Base-by-base conservation (phyloP, 64 coral and sea anemone genomes). In the Cladopsammia gracilis region DNA sequence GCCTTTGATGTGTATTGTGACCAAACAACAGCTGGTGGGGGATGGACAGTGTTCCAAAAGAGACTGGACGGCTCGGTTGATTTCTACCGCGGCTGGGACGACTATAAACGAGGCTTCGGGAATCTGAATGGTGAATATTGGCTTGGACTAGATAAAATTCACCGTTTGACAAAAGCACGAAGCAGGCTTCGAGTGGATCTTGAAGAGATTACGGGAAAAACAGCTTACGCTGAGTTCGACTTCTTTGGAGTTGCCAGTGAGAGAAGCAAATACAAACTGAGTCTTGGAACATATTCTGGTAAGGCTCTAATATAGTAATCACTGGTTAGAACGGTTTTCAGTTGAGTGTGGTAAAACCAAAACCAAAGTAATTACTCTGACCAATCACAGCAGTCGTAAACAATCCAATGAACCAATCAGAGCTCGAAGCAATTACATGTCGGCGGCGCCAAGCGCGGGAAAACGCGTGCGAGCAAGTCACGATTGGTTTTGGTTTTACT, bases 101-200 rank as follows among this genome's bases (percentile, higher is more conserved):
- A 81, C 78, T 81, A 81, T 48, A 81, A 81, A 62, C 78, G 78
- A 57, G 78, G 78, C 52, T 81, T 58, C 9, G 78, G 78, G 13
- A 81, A 81, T 56, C 46, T 50, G 75, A 77, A 48, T 18, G 75
- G 75, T 48, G 75, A 77, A 48, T 81, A 57, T 62, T 81, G 78
- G 78, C 78, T 58, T 13, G 78, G 78, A 81, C 18, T 81, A 7
- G 78, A 81, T 48, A 81, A 81, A 48, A 81, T 58, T 16, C 78
- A 58, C 19, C 78, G 51, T 4, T 52, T 81, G 78, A 58, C 78
- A 57, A 81, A 81, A 34, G 22, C 56, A 62, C 51, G 52, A 59
- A 58, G n/a, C 78, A 81, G 52, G 20, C n/a, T 81, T 81, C 78
- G 15, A 10, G 78, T 81, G 22, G 78, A 81, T 16, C 59, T 58